Base-by-base conservation (phyloP, 2,113 vertebrate genomes). In the Saguinus midas region DNA sequence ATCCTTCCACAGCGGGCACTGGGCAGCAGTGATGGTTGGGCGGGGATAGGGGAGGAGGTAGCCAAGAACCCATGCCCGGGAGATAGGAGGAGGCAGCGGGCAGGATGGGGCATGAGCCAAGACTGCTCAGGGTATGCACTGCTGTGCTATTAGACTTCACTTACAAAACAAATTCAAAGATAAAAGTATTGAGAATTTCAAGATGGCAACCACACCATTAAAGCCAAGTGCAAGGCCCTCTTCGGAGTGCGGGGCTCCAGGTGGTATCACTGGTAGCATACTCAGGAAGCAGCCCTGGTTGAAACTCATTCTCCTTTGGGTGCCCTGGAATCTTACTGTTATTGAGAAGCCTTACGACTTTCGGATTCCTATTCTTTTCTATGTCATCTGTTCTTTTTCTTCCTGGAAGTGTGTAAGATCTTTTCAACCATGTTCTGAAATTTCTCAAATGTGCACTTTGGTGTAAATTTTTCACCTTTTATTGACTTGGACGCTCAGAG, bases 351-450 rank as follows among this genome's bases (percentile, higher is more conserved):
- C 25, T 83, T 35, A 68, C 81, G 12, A 35, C 82, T 83, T 61
- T 61, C 55, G 79, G 52, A 68, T 95, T 84, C 4, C 32, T 55
- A 6, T 35, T 91, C 25, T 92, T 82, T 97, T 86, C 76, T 79
- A 25, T 23, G 9, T 37, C 50, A 85, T 86, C 40, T 96, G 37
- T 82, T 91, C 50, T 88, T 76, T 83, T 58, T 57, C 76, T 87
- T 93, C 35, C 57, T 64, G 35, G 40, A 93, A 90, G 10, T 29
- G 25, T 75, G 85, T 55, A 94, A 50, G 2, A 82, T 52, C 93
- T 91, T 32, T 78, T 92, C 50, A 55, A 61, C 29, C 6, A 0
- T 52, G 7, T 86, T 72, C 61, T 66, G 23, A 94, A 14, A 89
- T 75, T 70, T 94, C 79, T 52, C 81, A 88, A 3, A 82, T 89